Percentiles rank a stretch among this genome's conserved stretches.
Conservation (phyloP, 1,140 invertebrate genomes). For the Diplogasteroides magnus region DNA sequence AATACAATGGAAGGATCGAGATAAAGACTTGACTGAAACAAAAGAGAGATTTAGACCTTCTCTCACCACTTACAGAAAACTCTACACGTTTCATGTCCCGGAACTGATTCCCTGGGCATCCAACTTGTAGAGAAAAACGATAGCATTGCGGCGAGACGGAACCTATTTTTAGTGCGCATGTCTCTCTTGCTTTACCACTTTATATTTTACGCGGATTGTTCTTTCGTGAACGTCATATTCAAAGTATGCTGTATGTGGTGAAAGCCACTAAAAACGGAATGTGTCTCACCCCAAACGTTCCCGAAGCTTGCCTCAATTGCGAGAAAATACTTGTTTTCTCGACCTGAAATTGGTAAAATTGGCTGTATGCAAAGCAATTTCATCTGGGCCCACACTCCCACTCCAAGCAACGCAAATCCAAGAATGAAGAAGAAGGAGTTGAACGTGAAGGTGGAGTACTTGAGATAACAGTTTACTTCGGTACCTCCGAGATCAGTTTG, state of each 20-base stretch:
- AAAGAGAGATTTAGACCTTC: no score
- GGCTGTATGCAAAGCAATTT: neutral
- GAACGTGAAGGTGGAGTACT: constrained; percentile 92
- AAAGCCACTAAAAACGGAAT: no score
- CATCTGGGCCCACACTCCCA: neutral
- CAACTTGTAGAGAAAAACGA: no score
- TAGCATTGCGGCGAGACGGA: no score
- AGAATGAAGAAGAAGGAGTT: constrained; percentile 94
- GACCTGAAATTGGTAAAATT: neutral
- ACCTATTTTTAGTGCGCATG: no score
- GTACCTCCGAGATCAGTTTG: constrained; percentile 34
- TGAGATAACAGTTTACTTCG: constrained; percentile 91
- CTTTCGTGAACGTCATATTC: no score
- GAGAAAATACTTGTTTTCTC: neutral
- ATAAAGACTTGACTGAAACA: constrained; percentile 64
- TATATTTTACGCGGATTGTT: no score
- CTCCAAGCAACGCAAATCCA: constrained; percentile 32
- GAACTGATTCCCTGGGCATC: no score
- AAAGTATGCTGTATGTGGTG: no score
- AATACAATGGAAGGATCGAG: constrained; percentile 91
- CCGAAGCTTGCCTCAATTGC: neutral
- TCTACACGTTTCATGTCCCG: constrained; percentile 91
- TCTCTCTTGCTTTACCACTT: no score
- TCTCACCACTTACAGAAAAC: constrained; percentile 65
- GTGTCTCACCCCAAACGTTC: no score